Percentiles rank a stretch among this genome's conserved stretches.
Evolutionary conservation across 2,797 vertebrate species (phyloP).

Genomic region (Ctenosaura bakeri): DNA sequence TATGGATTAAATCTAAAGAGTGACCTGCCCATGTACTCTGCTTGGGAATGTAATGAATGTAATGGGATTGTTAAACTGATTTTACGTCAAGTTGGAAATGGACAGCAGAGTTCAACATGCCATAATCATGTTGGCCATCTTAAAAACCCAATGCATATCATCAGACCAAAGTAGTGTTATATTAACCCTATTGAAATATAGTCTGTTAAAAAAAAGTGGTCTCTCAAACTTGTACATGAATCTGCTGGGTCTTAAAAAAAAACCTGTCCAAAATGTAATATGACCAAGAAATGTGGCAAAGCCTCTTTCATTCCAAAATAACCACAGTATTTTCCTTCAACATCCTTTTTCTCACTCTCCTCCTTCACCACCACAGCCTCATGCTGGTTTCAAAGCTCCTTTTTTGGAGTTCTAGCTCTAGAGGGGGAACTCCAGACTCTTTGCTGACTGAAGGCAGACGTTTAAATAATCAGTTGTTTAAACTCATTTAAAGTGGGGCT

Average conservation of each 20-base stretch:
- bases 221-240: not conserved
- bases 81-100: not conserved
- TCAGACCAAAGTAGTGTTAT: not conserved
- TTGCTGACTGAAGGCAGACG: slow-evolving; percentile 21
- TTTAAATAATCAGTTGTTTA: slow-evolving; percentile 59
- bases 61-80: not conserved
- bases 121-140: not conserved
- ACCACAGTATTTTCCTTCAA: not conserved
- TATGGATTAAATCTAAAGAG: not conserved
- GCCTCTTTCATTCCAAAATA: not conserved
- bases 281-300: not conserved
- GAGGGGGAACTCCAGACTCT: slow-evolving; percentile 26
- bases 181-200: no score
- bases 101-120: not conserved
- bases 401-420: not conserved
- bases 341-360: not conserved
- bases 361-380: not conserved
- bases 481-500: slow-evolving; percentile 54
- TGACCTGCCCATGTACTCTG: not conserved
- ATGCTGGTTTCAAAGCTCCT: not conserved
- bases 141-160: not conserved
- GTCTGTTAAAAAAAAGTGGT: not conserved
- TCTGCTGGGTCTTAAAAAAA: not conserved
- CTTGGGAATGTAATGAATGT: not conserved
- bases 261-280: not conserved